Conservation (phyloP, 2,113 vertebrate genomes). For the Oceanites oceanicus region DNA sequence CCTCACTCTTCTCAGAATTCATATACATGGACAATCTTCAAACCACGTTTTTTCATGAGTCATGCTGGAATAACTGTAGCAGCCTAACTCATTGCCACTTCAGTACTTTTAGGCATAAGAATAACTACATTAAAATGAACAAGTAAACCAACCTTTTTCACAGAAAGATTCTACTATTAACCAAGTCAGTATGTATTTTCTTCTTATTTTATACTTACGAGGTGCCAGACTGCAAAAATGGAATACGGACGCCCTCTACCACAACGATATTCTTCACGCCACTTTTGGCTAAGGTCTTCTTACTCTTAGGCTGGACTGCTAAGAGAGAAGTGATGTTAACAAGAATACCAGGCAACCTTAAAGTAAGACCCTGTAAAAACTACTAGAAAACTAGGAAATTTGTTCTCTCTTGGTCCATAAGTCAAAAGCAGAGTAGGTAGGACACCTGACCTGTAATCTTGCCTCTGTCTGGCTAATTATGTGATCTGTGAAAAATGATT, state of each 20-base stretch:
- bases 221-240: constrained; percentile 90
- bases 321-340: background rate
- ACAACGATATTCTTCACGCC: constrained; percentile 91
- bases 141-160: background rate
- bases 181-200: rapidly evolving
- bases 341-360: background rate
- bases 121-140: background rate
- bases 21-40: rapidly evolving
- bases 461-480: background rate
- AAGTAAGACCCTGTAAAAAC: background rate
- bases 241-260: constrained; percentile 93
- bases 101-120: background rate
- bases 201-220: constrained; percentile 76
- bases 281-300: constrained; percentile 85
- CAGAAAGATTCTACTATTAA: too few species aligned
- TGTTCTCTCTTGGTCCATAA: background rate
- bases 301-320: constrained; percentile 83
- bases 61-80: background rate
- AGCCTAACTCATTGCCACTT: background rate
- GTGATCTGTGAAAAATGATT: background rate
- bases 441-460: background rate
- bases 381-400: background rate
- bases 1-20: background rate
- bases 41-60: rapidly evolving
- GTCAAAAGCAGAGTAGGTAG: background rate